A percentile compares a stretch with the other conserved stretches of the same genome.
Conservation (phyloP, 2,113 vertebrate species). For the Sterna hirundo region DNA sequence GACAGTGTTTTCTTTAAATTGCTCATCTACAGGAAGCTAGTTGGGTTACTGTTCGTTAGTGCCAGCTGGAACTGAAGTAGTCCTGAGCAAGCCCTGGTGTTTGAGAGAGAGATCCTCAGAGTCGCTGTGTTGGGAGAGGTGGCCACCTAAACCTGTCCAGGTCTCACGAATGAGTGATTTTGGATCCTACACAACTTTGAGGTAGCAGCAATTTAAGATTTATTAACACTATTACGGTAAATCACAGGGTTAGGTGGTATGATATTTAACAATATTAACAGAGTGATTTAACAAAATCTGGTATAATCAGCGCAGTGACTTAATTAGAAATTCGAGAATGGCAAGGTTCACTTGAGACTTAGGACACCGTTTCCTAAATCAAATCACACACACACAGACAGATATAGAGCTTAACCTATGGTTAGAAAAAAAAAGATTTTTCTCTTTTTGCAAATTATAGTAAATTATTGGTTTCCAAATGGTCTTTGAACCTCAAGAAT, state of each 20-base stretch:
- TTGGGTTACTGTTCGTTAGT: neutral
- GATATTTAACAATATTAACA: neutral
- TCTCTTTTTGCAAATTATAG: neutral
- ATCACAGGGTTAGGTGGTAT: neutral
- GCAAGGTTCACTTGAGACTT: neutral
- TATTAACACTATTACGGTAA: neutral
- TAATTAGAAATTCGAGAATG: neutral
- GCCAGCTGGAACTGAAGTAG: neutral
- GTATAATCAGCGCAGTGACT: neutral
- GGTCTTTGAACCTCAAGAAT: neutral
- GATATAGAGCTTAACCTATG: neutral
- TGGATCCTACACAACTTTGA: neutral
- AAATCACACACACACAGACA: neutral
- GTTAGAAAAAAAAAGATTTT: neutral
- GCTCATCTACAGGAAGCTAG: neutral
- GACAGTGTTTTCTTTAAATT: neutral
- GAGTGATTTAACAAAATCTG: neutral
- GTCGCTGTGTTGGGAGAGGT: neutral
- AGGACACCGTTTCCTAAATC: neutral
- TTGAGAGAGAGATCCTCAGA: neutral
- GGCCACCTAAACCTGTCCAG: neutral
- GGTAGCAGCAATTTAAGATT: neutral
- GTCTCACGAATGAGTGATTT: neutral
- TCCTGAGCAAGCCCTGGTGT: neutral
- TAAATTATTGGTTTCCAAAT: neutral